Conservation (phyloP, 92 coral and sea anemone genomes). For the Parazoanthus atlanticus region DNA sequence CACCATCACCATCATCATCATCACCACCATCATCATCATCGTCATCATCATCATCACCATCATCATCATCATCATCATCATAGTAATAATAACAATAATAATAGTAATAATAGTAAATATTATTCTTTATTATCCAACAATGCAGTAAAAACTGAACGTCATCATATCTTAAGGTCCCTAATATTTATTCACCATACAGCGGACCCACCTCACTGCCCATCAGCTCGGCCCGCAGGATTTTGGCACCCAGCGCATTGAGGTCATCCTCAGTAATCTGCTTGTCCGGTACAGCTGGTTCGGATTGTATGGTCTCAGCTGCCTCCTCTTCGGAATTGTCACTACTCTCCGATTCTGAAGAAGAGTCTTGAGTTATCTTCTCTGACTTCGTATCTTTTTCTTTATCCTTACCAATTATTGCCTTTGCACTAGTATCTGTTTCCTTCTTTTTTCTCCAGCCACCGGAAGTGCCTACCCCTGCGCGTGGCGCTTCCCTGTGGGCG, state of each 20-base stretch:
- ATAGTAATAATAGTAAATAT: too few relatives aligned
- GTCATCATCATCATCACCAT: too few relatives aligned
- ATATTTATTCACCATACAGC: not conserved
- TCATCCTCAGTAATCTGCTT: constrained; percentile 89
- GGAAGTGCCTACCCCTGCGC: constrained; percentile 53
- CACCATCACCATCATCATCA: too few relatives aligned
- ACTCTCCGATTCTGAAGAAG: constrained; percentile 35
- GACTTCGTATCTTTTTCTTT: not conserved
- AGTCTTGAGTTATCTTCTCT: constrained; percentile 26
- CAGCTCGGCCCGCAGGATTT: constrained; percentile 87
- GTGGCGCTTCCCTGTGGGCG: constrained; percentile 24
- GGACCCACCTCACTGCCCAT: constrained; percentile 94
- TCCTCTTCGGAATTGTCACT: constrained; percentile 27
- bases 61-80: too few relatives aligned
- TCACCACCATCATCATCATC: too few relatives aligned
- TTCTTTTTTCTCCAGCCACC: constrained; percentile 91
- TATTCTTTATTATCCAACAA: too few relatives aligned
- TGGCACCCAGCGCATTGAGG: constrained; percentile 94
- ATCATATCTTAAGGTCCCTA: too few relatives aligned
- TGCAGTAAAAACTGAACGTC: too few relatives aligned
- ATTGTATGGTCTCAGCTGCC: not conserved
- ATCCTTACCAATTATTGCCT: not conserved
- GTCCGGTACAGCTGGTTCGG: constrained; percentile 58
- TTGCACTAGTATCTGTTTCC: constrained; percentile 38
- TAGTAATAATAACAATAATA: too few relatives aligned